Evolutionary conservation across 2,888 invertebrate genomes (phyloP), one percentile per base, ranked within the genome.

Genomic region (Lymantria dispar): DNA sequence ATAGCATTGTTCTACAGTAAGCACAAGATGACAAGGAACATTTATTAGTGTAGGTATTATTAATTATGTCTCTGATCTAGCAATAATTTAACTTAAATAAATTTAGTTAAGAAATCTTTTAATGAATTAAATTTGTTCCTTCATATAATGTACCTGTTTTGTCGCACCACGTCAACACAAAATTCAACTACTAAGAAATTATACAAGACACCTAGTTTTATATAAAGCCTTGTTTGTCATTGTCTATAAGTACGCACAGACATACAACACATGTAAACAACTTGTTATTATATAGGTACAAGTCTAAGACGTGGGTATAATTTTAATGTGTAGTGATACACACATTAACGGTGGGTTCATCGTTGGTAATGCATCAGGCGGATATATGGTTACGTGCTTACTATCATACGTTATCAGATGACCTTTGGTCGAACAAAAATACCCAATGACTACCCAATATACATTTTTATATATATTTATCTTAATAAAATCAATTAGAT

Each of bases 201-300:
- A 36, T 36, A n/a, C 40, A 8, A 3, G 22, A 31, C 15, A 15
- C 30, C 30, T 41, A 45, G 11, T 45, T 38, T 36, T 52, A 38
- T 52, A 43, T 52, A 48, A 45, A 52, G 52, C 11, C 48, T 47
- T 47, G 48, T 48, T 42, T 45, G 48, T 48, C 52, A 45, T 48
- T 52, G 48, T 45, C 42, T 45, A 69, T 52, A 52, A 44, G 29
- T 45, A 15, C 42, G 38, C 10, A 41, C 22, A 47, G 72, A 78
- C 78, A 8, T 12, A 40, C 12, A 40, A 14, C 1, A 40, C 40
- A 81, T n/a, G 80, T 71, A 80, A 72, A 73, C 66, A 52, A 60
- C 60, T 51, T 52, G 50, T 43, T 52, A 55, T 60, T 52, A 22
- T 22, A 22, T 22, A 22, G 22, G 22, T 22, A 52, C 46, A 58